These are phyloP conservation scores for Aplysia californica DNA, from an alignment of 1,140 invertebrate genomes.

Conservation along the genomic window DNA sequence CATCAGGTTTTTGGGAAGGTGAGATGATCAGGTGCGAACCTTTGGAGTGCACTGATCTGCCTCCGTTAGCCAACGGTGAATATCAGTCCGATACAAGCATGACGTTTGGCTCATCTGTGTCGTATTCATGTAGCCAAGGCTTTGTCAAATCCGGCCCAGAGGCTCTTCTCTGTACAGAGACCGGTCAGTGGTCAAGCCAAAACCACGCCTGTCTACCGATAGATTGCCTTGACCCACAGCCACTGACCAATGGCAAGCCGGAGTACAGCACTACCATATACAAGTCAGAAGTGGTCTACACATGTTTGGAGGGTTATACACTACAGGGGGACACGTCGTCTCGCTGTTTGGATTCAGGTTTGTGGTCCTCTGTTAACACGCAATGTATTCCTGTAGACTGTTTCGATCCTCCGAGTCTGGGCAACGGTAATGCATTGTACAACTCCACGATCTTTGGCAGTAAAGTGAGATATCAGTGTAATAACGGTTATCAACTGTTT, in stretches of 20 bases:
- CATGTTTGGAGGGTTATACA: neutral
- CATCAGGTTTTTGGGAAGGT: constrained; percentile 20
- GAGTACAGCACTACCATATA: constrained; percentile 5
- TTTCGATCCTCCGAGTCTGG: neutral
- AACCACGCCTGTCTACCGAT: constrained; percentile 17
- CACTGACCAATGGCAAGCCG: neutral
- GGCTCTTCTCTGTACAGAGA: constrained; percentile 18
- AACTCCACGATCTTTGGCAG: neutral
- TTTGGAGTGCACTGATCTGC: neutral
- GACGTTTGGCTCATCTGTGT: constrained; percentile 43
- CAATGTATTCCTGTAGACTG: neutral
- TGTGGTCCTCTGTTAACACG: no score
- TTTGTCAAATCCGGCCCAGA: constrained; percentile 40
- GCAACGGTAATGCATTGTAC: neutral
- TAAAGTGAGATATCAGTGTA: neutral
- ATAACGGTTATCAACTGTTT: no score
- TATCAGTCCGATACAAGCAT: constrained; percentile 11
- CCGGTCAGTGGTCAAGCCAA: constrained; percentile 10
- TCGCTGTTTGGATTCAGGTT: neutral
- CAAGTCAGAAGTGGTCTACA: neutral
- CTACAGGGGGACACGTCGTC: neutral
- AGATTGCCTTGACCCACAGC: constrained; percentile 17
- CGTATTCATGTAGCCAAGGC: constrained; percentile 72
- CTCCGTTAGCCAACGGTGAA: neutral
- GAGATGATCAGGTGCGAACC: constrained; percentile 13